Conservation (phyloP, 2,888 invertebrate species). For the Sisyra nigra region DNA sequence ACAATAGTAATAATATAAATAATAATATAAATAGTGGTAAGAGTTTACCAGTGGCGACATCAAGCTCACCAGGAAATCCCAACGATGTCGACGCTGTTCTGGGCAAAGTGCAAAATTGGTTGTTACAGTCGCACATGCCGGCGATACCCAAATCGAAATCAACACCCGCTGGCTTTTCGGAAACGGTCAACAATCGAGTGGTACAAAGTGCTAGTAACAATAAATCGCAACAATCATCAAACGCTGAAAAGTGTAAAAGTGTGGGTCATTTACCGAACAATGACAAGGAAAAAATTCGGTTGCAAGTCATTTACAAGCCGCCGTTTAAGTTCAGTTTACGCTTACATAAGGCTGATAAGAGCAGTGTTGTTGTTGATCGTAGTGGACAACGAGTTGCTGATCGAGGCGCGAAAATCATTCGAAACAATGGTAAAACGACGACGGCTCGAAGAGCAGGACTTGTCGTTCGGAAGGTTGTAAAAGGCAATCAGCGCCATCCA, state of each 20-base stretch:
- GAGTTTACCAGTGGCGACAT: conserved; percentile 27
- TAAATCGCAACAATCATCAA: conserved; percentile 27
- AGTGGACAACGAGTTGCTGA: conserved; percentile 28
- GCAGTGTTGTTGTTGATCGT: conserved; percentile 41
- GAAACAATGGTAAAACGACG: too few relatives aligned
- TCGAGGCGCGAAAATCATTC: conserved; percentile 13
- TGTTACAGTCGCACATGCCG: conserved; percentile 53
- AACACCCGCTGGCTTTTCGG: conserved; percentile 57
- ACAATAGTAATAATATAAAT: too few relatives aligned
- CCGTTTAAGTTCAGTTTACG: conserved; percentile 77
- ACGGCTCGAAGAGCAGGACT: conserved; percentile 28
- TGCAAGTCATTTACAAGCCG: conserved; percentile 76
- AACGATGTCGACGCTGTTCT: conserved; percentile 26
- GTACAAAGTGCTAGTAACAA: conserved; percentile 40
- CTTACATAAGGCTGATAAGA: conserved; percentile 54
- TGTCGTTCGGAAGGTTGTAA: conserved; percentile 27
- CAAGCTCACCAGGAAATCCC: conserved; percentile 30
- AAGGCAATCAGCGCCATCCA: conserved; percentile 14
- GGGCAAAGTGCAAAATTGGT: conserved; percentile 68
- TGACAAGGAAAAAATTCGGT: conserved; percentile 47
- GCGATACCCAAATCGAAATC: conserved; percentile 69
- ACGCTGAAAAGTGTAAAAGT: conserved; percentile 44
- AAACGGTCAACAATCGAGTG: conserved; percentile 25
- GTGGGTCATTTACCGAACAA: conserved; percentile 44
- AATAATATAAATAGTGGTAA: too few relatives aligned